These are phyloP conservation scores for Pogona vitticeps DNA, from an alignment of 2,113 vertebrate genomes.

Conservation along the genomic window DNA sequence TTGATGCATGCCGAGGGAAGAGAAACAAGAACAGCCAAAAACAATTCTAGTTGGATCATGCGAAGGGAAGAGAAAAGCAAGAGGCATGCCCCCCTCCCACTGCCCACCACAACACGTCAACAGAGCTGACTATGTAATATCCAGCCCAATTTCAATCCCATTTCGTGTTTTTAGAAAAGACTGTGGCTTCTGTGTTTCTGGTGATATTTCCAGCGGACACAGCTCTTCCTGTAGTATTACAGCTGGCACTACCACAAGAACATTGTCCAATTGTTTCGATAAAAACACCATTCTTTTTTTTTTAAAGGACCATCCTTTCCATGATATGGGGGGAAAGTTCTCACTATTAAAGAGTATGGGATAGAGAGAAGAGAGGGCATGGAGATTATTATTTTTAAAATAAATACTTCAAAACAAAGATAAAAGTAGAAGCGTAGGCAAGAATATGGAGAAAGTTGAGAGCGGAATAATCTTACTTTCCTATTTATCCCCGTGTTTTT, in stretches of 20 bases:
- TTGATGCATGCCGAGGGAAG: too few species aligned
- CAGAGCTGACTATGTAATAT: constrained; percentile 54
- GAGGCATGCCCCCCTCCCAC: neutral
- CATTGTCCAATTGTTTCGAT: constrained; percentile 72
- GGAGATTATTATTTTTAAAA: constrained; percentile 27
- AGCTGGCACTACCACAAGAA: constrained; percentile 71
- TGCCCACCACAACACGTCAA: constrained; percentile 40
- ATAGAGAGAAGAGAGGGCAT: neutral
- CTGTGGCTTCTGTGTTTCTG: constrained; percentile 60
- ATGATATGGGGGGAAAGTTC: constrained; percentile 43
- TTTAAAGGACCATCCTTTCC: constrained; percentile 48
- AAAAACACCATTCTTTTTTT: constrained; percentile 59
- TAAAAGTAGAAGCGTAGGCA: neutral
- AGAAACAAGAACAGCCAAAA: too few species aligned
- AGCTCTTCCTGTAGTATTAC: constrained; percentile 72
- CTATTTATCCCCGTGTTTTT: constrained; percentile 54
- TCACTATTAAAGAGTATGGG: constrained; percentile 15
- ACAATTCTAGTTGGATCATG: neutral
- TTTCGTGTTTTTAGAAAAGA: constrained; percentile 62
- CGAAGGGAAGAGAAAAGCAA: neutral
- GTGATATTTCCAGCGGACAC: constrained; percentile 71
- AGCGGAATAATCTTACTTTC: constrained; percentile 51
- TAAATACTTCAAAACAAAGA: constrained; percentile 15
- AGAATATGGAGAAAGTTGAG: constrained; percentile 46
- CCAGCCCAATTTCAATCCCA: constrained; percentile 53